A percentile compares a stretch with the other conserved stretches of the same genome.
Evolutionary conservation across 2,113 vertebrate species (phyloP).

Genomic region (Rhizomys pruinosus): DNA sequence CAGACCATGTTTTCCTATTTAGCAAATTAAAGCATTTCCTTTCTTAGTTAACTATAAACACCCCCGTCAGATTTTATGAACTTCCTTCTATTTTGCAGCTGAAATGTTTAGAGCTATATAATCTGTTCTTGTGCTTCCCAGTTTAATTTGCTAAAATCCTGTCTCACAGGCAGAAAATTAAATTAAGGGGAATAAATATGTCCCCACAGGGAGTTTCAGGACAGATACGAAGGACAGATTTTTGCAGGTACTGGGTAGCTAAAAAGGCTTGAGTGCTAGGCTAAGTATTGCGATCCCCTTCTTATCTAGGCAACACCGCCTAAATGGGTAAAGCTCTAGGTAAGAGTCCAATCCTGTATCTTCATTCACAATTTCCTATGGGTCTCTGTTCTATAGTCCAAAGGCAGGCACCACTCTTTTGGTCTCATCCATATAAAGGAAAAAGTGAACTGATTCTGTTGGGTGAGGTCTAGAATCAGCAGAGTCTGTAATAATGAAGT

Average conservation of each 20-base stretch:
- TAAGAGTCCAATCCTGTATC: neutral
- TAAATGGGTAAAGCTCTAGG: neutral
- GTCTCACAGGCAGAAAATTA: slow-evolving; percentile 63
- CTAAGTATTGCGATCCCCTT: neutral
- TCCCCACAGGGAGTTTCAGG: slow-evolving; percentile 25
- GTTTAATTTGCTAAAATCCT: slow-evolving; percentile 67
- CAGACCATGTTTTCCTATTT: slow-evolving; percentile 52
- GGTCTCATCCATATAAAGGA: neutral
- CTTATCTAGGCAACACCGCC: neutral
- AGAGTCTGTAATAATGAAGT: neutral
- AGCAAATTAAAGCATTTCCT: slow-evolving; percentile 67
- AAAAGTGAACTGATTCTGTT: neutral
- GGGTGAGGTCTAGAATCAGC: neutral
- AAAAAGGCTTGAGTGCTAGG: slow-evolving; percentile 1
- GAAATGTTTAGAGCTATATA: slow-evolving; percentile 47
- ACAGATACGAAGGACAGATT: slow-evolving; percentile 48
- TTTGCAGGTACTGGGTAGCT: slow-evolving; percentile 27
- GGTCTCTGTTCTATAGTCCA: neutral
- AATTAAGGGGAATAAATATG: slow-evolving; percentile 64
- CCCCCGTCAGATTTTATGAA: slow-evolving; percentile 55
- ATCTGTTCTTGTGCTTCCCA: slow-evolving; percentile 48
- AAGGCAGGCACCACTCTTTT: neutral
- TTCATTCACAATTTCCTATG: neutral
- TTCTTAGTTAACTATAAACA: slow-evolving; percentile 64
- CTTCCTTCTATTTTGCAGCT: slow-evolving; percentile 58